These are phyloP conservation scores for Knipowitschia caucasica DNA, from an alignment of 2,797 vertebrate genomes.

Conservation along the genomic window DNA sequence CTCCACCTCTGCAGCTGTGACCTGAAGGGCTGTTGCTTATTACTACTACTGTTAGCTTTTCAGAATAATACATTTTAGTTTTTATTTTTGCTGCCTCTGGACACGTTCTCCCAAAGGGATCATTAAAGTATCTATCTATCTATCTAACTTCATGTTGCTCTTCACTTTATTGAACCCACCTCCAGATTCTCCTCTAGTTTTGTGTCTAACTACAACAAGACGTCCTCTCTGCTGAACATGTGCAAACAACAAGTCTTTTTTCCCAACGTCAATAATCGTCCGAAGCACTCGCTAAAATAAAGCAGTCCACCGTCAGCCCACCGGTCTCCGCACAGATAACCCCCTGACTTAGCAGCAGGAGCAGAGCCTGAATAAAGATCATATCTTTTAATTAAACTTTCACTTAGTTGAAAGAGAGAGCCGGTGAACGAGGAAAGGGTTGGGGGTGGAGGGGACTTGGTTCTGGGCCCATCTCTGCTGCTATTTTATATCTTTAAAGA, in stretches of 20 bases:
- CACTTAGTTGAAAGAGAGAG: slow-evolving; percentile 35
- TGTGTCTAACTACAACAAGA: neutral
- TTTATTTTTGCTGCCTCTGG: no score
- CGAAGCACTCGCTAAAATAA: slow-evolving; percentile 8
- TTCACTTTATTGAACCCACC: no score
- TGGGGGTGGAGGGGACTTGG: slow-evolving; percentile 19
- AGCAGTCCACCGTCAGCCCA: slow-evolving; percentile 23
- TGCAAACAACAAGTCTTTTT: slow-evolving; percentile 13
- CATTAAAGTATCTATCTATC: no score
- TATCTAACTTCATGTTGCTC: no score
- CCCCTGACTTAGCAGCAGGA: slow-evolving; percentile 64
- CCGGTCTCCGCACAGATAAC: slow-evolving; percentile 58
- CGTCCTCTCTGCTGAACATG: neutral
- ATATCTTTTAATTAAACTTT: slow-evolving; percentile 78
- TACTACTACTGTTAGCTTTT: no score
- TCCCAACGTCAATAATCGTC: slow-evolving; percentile 9
- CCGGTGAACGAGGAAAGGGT: slow-evolving; percentile 7
- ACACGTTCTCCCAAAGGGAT: no score
- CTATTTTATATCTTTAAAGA: slow-evolving; percentile 58
- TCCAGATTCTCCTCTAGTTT: neutral
- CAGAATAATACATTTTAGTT: no score
- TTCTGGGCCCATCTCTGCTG: slow-evolving; percentile 25
- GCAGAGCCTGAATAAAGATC: slow-evolving; percentile 59
- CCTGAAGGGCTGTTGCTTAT: no score
- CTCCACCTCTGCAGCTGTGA: no score